Base-by-base conservation (phyloP, 2,113 vertebrate genomes). In the Eidolon helvum region DNA sequence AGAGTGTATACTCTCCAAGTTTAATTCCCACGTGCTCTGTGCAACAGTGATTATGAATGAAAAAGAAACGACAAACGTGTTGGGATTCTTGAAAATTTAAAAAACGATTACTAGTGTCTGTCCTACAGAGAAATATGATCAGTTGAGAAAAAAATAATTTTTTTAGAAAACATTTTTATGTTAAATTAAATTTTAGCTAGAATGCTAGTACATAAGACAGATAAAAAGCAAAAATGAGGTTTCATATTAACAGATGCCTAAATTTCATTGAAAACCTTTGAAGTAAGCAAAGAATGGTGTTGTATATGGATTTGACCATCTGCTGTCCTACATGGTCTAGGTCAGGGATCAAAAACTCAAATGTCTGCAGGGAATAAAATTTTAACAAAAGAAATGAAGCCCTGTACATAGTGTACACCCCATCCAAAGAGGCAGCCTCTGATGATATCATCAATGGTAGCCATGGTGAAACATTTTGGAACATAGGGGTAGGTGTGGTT, bases 21-120 rank as follows among this genome's bases (percentile, higher is more conserved):
- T 83, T 90, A 89, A 95, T 94, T 94, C 83, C 66, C 55, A 16
- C 9, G 8, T 88, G 72, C 1, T 94, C 33, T 96, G 68, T 94
- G 93, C 96, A n/a, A 6, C n/a, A 74, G 50, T 72, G 88, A 88
- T 59, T 82, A 50, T 83, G 45, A 95, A 59, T 84, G 90, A 79
- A 95, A 92, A 95, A 33, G 11, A 89, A 91, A 71, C 24, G 50
- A 14, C 43, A 83, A 43, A 96, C 72, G 87, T 21, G 21, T 3
- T 63, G 2, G 26, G 87, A 87, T 15, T 8, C 33, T 94, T 30
- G 14, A 91, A 14, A 48, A 77, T 71, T 91, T 94, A 87, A 4
- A 12, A 63, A 63, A 50, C 79, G 83, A 90, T 82, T 93, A 61
- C 5, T 72, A 79, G 35, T 84, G 43, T 57, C 16, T 38, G 11